A percentile compares a stretch with the other conserved stretches of the same genome.
Conservation (phyloP, 2,888 invertebrate species). For the Cerastis leucographa region DNA sequence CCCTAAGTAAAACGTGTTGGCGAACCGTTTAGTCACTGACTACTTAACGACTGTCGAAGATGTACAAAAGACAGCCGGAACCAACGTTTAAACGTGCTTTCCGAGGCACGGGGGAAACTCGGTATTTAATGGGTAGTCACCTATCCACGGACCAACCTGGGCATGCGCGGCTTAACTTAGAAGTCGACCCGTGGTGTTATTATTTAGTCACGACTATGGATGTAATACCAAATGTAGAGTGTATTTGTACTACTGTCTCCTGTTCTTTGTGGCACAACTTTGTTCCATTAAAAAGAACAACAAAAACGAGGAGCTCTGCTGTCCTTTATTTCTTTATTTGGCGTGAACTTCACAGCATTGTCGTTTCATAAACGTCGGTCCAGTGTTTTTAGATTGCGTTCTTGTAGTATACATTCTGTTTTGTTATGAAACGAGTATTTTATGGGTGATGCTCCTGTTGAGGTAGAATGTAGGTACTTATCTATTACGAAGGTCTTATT, state of each 20-base stretch:
- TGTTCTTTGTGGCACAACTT: not conserved
- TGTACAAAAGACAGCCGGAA: not conserved
- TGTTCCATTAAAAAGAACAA: constrained; percentile 49
- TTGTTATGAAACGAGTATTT: constrained; percentile 25
- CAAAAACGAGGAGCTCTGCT: constrained; percentile 23
- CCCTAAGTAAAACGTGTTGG: not conserved
- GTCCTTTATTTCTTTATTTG: constrained; percentile 53
- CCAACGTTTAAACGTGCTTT: not conserved
- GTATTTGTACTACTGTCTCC: constrained; percentile 14
- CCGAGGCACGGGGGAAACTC: not conserved
- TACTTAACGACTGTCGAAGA: not conserved
- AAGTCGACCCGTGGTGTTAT: not conserved
- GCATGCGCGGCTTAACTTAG: not conserved
- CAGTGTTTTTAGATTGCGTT: constrained; percentile 51
- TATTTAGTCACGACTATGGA: not conserved
- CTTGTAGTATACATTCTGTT: constrained; percentile 22
- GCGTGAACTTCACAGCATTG: constrained; percentile 58
- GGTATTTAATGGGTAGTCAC: not conserved
- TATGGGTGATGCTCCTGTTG: not conserved
- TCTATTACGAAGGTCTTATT: not conserved
- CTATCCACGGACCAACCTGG: not conserved
- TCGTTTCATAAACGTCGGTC: constrained; percentile 49
- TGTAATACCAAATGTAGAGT: not conserved
- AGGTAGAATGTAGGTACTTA: not conserved
- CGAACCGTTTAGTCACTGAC: not conserved